Base-by-base conservation (phyloP, 2,888 invertebrate species). In the Ectemnius lituratus region DNA sequence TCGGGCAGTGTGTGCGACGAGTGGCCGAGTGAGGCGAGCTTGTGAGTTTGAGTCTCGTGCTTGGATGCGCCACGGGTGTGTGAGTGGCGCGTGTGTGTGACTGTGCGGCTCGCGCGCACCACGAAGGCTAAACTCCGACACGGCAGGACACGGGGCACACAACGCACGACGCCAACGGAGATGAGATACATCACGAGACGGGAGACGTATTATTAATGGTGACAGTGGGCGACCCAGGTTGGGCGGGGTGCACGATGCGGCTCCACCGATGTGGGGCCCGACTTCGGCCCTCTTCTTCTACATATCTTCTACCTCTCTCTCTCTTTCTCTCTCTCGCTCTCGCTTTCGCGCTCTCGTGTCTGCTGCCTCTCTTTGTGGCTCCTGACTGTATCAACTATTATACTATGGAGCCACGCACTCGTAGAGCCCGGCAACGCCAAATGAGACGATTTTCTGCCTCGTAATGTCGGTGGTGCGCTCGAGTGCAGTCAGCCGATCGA, bases 121-220 rank as follows among this genome's bases (percentile, higher is more conserved):
- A 70, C 78, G 69, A 76, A 65, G 65, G 65, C 68, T 70, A 76
- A 77, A 76, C 76, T 73, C 76, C 76, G 73, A 77, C 77, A 67
- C 68, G 76, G 76, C 69, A 77, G 76, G 76, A 77, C 77, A 77
- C 68, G 65, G 67, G 75, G 78, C n/a, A 16, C 78, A 73, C 70
- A 78, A 76, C 74, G 60, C 77, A 79, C 80, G 77, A 79, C 83
- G 85, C 81, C 84, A 72, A 76, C 76, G 79, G 84, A 83, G 88
- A 90, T 89, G 89, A 90, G 90, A 90, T 90, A 90, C 90, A 90
- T 90, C 90, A 90, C 88, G 87, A 87, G 87, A 90, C 89, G 88
- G 88, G 89, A 89, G 90, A 90, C 90, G 90, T 90, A 90, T 90
- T 90, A 90, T 90, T 90, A 90, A 90, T 90, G 90, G 90, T 90